Percentiles rank a stretch among this genome's conserved stretches.
Evolutionary conservation across 2,797 vertebrate genomes (phyloP).

Genomic region (Allobates femoralis): DNA sequence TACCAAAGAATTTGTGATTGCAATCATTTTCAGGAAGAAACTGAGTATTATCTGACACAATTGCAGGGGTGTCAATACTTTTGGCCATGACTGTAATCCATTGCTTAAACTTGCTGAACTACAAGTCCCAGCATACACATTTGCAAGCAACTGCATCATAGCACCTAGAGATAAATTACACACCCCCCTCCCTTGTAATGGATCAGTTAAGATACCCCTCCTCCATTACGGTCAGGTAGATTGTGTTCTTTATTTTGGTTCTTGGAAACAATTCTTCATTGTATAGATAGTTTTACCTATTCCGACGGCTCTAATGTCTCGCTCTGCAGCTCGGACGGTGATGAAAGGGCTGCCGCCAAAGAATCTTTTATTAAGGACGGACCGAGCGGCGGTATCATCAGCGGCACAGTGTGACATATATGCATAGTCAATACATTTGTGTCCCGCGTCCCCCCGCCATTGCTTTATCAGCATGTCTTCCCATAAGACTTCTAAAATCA

Average conservation of each 20-base stretch:
- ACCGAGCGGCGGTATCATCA: background rate
- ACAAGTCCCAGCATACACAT: too few relatives aligned
- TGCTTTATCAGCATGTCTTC: conserved; percentile 39
- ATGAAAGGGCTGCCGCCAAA: background rate
- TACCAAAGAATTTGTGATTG: too few relatives aligned
- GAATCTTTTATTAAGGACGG: conserved; percentile 6
- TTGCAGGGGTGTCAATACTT: too few relatives aligned
- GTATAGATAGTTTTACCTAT: background rate
- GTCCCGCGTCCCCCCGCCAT: background rate
- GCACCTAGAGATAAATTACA: background rate
- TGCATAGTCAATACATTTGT: conserved; percentile 8
- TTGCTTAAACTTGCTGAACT: too few relatives aligned
- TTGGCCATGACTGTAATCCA: too few relatives aligned
- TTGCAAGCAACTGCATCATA: too few relatives aligned
- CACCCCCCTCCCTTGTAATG: background rate
- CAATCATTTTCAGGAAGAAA: too few relatives aligned
- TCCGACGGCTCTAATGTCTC: background rate
- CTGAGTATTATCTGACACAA: too few relatives aligned
- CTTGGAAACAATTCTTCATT: background rate
- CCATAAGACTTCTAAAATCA: conserved; percentile 34
- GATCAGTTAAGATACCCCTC: background rate
- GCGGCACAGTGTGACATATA: background rate
- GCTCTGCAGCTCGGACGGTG: background rate
- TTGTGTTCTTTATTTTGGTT: background rate
- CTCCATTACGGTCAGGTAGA: background rate